Evolutionary conservation across 2,888 invertebrate genomes (phyloP), one percentile per base, ranked within the genome.

Genomic region (Pyralis farinalis): DNA sequence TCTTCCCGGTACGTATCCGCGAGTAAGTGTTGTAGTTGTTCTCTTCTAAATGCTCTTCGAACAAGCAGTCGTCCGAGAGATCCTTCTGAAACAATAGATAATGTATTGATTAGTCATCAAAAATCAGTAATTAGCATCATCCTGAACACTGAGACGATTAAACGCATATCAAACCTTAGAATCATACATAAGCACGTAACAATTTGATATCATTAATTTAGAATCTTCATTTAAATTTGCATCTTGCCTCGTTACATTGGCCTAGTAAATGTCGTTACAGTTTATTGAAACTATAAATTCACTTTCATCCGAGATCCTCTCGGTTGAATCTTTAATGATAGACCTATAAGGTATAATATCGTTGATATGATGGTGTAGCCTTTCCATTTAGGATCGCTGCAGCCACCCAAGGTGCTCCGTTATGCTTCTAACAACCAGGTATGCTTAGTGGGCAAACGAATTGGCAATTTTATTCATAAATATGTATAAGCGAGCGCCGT

Each of bases 1-100:
- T 92, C 72, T 90, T 89, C 60, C 92, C 91, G 51, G 82, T 90
- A 51, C 85, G 77, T 81, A 94, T 92, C 75, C 93, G 92, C 64
- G 95, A 94, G 87, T 96, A 96, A 43, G 94, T 95, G 80, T 96
- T 96, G 90, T 95, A 96, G 78, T 95, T 93, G 82, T 95, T 94
- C 79, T 93, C 93, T 80, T 94, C 95, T 81, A 96, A 93, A 74
- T 93, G 94, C 89, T 96, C 96, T 86, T 95, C 94, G 91, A 96
- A 96, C 76, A 95, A 92, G 90, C 96, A 96, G 69, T 94, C 94
- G 75, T 94, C 93, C 72, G 93, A 93, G 91, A 94, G 95, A 82
- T 94, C 93, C 89, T 92, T 94, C 96, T 96, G 95, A 66, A 94
- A 95, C 91, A 92, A 90, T 66, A 65, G 63, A 79, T 73, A 78